Evolutionary conservation across 2,888 invertebrate genomes (phyloP).

Genomic region (Apodemia duryi): DNA sequence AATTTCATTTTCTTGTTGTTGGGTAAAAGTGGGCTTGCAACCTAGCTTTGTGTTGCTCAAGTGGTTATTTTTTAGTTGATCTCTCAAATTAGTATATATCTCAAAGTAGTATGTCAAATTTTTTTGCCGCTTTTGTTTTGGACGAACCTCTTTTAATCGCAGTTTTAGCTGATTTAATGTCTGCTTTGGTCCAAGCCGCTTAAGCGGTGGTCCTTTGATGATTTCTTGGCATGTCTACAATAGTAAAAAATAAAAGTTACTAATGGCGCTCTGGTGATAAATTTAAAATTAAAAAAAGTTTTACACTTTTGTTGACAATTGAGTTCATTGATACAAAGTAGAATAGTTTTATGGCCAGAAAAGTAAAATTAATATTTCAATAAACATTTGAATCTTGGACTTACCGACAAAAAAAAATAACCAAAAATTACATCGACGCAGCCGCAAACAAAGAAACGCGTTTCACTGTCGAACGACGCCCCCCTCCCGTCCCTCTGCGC

Average conservation of each 20-base stretch:
- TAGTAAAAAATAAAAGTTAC: neutral
- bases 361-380: neutral
- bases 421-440: conserved; percentile 25
- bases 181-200: neutral
- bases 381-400: neutral
- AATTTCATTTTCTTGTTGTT: neutral
- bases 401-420: conserved; percentile 20
- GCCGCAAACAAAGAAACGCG: conserved; percentile 28
- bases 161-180: no score
- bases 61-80: neutral
- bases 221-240: conserved; percentile 2
- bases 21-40: neutral
- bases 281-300: neutral
- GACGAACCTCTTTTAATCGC: neutral
- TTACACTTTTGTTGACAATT: neutral
- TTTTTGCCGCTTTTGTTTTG: neutral
- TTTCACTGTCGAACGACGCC: conserved; percentile 25
- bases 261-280: neutral
- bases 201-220: neutral
- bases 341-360: neutral
- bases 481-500: conserved; percentile 16
- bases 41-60: neutral
- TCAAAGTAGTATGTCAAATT: neutral
- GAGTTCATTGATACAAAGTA: neutral
- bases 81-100: neutral